Evolutionary conservation across 2,797 vertebrate species (phyloP), one percentile per base, ranked within the genome.

Genomic region (Hemibagrus guttatus): DNA sequence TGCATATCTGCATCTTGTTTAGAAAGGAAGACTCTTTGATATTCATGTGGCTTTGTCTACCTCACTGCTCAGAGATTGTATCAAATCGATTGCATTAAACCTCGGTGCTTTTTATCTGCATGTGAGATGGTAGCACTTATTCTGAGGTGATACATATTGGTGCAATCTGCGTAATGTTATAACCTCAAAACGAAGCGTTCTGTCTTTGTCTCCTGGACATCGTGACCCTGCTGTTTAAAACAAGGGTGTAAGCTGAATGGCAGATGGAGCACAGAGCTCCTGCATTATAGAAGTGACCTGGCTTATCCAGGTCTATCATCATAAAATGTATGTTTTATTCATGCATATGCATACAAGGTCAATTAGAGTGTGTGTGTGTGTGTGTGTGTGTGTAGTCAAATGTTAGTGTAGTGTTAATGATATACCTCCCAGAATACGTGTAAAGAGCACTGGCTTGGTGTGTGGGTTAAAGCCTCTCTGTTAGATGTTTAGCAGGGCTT

Each of bases 271-370:
- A 28, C 68, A 68, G 46, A 75, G 68, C 46, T 75, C 42, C 72
- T 82, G 69, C 12, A 81, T 84, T 89, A 85, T 87, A 88, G 75
- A 83, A 86, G 68, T 74, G 3, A 61, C 84, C 84, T 72, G 61
- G 42, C 23, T 83, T 35, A 42, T 86, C n/a, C 78, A 82, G 71
- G 64, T 78, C 39, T 68, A 46, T 63, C 54, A 87, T 56, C 71
- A 84, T 84, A 74, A 66, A 56, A 64, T 35, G 69, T 69, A 84
- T 89, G 56, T 81, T 89, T 85, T 78, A 88, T 87, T 76, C 56
- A 87, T 84, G 54, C 52, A 63, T 17, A 76, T 81, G 56, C 82
- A 84, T 72, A 11, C 61, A 72, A 46, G 56, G 72, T 80, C 63
- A 84, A 79, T 66, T 64, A 56, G 54, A 81, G 46, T 11, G 39